Base-by-base conservation (phyloP, 2,888 invertebrate genomes). In the Cybosia mesomella region DNA sequence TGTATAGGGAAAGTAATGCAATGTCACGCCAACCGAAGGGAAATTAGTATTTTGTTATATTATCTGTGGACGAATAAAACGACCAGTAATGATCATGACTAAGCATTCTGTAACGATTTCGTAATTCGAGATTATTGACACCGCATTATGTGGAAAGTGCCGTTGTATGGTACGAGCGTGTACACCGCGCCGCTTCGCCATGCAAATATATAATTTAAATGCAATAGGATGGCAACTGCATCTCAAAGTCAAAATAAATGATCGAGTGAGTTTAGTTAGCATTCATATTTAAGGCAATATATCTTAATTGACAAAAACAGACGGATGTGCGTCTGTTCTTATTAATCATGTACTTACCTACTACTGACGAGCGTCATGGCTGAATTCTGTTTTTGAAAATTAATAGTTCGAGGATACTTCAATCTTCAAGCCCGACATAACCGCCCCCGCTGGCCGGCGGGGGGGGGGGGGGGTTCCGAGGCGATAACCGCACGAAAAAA, bases 21-120 rank as follows among this genome's bases (percentile, higher is more conserved):
- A 70, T 69, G 72, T 78, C 83, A 83, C 77, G 79, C 75, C 77
- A 83, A 71, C 76, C 49, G 67, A 74, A 82, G 81, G 73, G 69
- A 74, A 83, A 84, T 83, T 72, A 74, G 72, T 74, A 68, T 78
- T 73, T 72, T 72, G 72, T 67, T 80, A 70, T 78, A 71, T 74
- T 72, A 74, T 77, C 79, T 83, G 72, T 72, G 67, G 79, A 79
- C 74, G 71, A 73, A 60, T 60, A 32, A 34, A 64, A 64, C 49
- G 13, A 57, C 34, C 71, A 70, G 74, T 70, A 76, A 70, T 76
- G 49, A 79, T 81, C 85, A 81, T 85, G 85, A 82, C 82, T 80
- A 73, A 75, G 67, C 64, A 22, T 53, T 63, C 36, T 63, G 68
- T 73, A 77, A 77, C 73, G 72, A 82, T 84, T 83, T 81, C 68